Evolutionary conservation across 2,797 vertebrate species (phyloP).

Genomic region (Petrocephalus schoutedeni): DNA sequence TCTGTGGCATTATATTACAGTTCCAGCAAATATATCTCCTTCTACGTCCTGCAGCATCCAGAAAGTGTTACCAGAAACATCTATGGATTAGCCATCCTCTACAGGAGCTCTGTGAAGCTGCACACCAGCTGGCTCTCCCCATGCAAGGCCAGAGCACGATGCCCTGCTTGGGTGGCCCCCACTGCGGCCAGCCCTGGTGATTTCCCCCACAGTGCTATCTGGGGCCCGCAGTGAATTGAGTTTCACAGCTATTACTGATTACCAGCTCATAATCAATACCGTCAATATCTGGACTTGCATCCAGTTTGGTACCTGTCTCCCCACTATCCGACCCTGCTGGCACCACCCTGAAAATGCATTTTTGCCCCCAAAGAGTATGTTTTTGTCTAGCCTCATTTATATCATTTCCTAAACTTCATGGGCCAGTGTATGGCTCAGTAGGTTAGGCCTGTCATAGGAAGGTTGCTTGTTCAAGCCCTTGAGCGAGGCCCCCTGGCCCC

Average conservation of each 20-base stretch:
- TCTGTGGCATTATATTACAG: not conserved
- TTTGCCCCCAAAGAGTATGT: not conserved
- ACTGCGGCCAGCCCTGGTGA: not conserved
- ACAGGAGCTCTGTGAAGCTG: not conserved
- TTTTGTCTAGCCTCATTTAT: not conserved
- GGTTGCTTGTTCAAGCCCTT: too few relatives aligned
- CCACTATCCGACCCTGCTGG: not conserved
- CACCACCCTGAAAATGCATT: not conserved
- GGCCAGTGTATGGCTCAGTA: too few relatives aligned
- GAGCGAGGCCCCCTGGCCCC: too few relatives aligned
- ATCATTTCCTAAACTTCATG: not conserved
- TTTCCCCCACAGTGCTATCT: not conserved
- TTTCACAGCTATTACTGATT: not conserved
- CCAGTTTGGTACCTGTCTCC: not conserved
- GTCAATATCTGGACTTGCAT: not conserved
- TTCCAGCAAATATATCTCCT: not conserved
- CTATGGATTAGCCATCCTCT: not conserved
- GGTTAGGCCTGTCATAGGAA: too few relatives aligned
- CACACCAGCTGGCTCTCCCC: not conserved
- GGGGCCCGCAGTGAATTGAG: not conserved
- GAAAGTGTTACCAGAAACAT: not conserved
- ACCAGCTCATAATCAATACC: not conserved
- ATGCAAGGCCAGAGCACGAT: not conserved
- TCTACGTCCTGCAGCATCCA: not conserved
- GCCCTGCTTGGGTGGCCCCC: not conserved